These are phyloP conservation scores for Acyrthosiphon pisum DNA, from an alignment of 1,140 invertebrate species.

Conservation along the genomic window DNA sequence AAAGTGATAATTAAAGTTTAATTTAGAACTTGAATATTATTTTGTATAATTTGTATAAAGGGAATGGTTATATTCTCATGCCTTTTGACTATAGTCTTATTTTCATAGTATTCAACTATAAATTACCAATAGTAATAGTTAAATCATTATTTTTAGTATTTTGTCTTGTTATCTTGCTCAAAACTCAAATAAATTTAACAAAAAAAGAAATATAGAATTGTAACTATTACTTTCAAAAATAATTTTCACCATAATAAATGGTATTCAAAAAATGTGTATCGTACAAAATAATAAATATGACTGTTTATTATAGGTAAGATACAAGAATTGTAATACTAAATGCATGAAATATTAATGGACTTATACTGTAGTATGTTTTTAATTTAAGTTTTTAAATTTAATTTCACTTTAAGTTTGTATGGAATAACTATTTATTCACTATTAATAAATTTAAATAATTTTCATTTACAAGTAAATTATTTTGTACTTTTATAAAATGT, in stretches of 20 bases:
- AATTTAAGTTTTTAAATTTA: neutral
- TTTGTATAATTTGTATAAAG: too few species aligned
- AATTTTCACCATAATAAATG: neutral
- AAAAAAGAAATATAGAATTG: neutral
- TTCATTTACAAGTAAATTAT: neutral
- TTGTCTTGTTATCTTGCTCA: slow-evolving; percentile 15
- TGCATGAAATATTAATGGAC: neutral
- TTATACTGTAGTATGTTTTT: neutral
- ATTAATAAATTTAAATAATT: neutral
- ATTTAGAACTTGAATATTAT: too few species aligned
- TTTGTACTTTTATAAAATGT: slow-evolving; percentile 10
- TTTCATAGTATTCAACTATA: too few species aligned
- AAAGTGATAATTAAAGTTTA: too few species aligned
- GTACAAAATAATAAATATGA: neutral
- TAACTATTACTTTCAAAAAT: neutral
- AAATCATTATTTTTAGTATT: neutral
- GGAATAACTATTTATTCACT: neutral
- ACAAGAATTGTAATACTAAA: too few species aligned
- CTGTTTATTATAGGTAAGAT: neutral
- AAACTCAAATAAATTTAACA: neutral
- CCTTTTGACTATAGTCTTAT: too few species aligned
- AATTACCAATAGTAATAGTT: slow-evolving; percentile 67
- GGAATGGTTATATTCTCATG: too few species aligned
- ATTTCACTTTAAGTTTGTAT: neutral
- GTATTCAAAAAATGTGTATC: neutral